Percentiles rank a stretch among this genome's conserved stretches.
These are phyloP conservation scores for Hermaeophaga mercurialis DNA, from an alignment of 2,888 invertebrate species.

Conservation along the genomic window DNA sequence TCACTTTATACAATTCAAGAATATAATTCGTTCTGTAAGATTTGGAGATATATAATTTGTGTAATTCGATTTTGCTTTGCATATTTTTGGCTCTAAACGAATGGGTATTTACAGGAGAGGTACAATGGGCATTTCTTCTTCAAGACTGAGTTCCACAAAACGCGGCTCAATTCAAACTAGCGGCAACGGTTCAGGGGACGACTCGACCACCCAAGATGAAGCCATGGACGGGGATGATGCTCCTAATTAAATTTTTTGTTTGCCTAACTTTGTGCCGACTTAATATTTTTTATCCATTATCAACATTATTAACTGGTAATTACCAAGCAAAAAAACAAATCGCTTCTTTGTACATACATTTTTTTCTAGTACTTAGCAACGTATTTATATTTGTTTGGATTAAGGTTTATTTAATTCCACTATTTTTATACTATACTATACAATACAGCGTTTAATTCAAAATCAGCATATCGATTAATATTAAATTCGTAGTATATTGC, in stretches of 20 bases:
- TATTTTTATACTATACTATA: not conserved
- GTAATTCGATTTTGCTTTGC: no score
- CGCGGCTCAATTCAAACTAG: conserved; percentile 70
- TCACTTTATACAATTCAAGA: no score
- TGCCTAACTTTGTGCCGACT: conserved; percentile 23
- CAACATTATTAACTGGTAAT: conserved; percentile 29
- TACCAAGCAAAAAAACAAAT: conserved; percentile 32
- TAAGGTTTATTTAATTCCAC: conserved; percentile 20
- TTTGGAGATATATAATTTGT: no score
- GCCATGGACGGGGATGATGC: conserved; percentile 76
- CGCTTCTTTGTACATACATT: conserved; percentile 43
- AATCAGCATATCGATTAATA: not conserved
- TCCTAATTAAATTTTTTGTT: conserved; percentile 55
- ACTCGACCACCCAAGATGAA: conserved; percentile 77
- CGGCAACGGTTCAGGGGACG: conserved; percentile 72
- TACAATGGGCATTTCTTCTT: conserved; percentile 65
- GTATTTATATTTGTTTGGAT: conserved; percentile 37
- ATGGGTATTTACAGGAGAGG: conserved; percentile 50
- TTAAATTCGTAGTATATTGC: not conserved
- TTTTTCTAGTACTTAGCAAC: conserved; percentile 46
- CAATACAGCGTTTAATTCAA: conserved; percentile 2
- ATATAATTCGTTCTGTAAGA: no score
- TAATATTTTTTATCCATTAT: conserved; percentile 25
- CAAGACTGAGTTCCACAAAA: conserved; percentile 67
- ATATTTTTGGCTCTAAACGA: no score